These are phyloP conservation scores for Lithosia quadra DNA, from an alignment of 2,888 invertebrate genomes.

Conservation along the genomic window DNA sequence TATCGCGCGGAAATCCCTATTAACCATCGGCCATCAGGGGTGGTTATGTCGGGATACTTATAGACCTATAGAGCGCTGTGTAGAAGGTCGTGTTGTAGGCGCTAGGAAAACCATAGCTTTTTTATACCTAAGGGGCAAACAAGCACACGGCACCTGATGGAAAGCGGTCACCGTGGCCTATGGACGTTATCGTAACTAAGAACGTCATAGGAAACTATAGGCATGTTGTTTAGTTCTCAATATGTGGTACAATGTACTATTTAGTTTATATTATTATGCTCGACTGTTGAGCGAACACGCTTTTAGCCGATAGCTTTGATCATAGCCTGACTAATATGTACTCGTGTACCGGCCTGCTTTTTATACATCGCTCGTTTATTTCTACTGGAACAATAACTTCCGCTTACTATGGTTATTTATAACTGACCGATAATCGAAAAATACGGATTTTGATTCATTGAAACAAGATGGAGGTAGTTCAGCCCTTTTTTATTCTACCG, in stretches of 20 bases:
- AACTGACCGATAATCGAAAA: background rate
- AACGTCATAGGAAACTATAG: conserved; percentile 16
- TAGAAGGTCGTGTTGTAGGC: too few relatives aligned
- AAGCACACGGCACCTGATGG: too few relatives aligned
- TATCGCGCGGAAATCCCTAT: too few relatives aligned
- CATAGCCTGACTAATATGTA: background rate
- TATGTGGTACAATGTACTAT: conserved; percentile 34
- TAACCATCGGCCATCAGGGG: too few relatives aligned
- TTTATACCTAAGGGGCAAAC: too few relatives aligned
- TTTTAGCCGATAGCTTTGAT: conserved; percentile 44
- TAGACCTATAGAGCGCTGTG: too few relatives aligned
- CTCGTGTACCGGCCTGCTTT: background rate
- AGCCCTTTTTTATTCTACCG: too few relatives aligned
- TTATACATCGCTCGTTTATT: background rate
- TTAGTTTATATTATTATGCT: conserved; percentile 33
- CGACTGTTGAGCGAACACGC: conserved; percentile 15
- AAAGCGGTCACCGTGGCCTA: too few relatives aligned
- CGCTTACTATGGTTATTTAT: background rate
- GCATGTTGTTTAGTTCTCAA: background rate
- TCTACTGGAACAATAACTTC: conserved; percentile 1
- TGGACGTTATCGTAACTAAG: background rate
- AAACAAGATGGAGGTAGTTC: too few relatives aligned
- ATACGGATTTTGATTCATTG: background rate
- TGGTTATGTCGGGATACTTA: too few relatives aligned
- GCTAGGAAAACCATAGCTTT: too few relatives aligned